phyloP scores from a whole-genome alignment of 2,888 invertebrate genomes.

The Drosophila setosimentum region DNA sequence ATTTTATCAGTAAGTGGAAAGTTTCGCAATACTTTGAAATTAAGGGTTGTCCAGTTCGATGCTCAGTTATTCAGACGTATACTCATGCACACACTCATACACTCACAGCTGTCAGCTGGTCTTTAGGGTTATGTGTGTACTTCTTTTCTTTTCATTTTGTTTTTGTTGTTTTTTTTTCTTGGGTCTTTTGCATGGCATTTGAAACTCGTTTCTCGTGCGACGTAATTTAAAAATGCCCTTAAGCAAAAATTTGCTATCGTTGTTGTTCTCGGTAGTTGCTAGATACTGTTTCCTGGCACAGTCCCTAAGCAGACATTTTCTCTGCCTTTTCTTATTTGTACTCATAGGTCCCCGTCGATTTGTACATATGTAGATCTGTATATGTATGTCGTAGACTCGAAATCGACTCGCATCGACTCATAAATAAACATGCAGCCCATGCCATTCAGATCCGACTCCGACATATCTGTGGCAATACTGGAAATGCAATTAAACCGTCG shows the following conservation, averaged over 20 bases:
- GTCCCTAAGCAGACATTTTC: conserved; percentile 35
- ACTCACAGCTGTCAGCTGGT: conserved; percentile 45
- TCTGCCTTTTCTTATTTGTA: background rate
- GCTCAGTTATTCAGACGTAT: conserved; percentile 17
- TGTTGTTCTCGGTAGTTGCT: conserved; percentile 37
- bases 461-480: conserved; percentile 53
- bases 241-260: conserved; percentile 47
- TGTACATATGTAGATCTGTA: background rate
- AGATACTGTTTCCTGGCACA: conserved; percentile 38
- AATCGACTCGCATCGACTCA: conserved; percentile 56
- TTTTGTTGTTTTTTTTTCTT: conserved; percentile 13
- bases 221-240: conserved; percentile 69
- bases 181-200: conserved; percentile 29
- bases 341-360: conserved; percentile 40
- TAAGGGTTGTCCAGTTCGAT: conserved; percentile 56
- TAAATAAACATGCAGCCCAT: conserved; percentile 65
- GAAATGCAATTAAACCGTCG: conserved; percentile 55
- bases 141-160: conserved; percentile 13
- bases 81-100: conserved; percentile 10
- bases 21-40: conserved; percentile 30
- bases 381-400: conserved; percentile 14
- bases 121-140: conserved; percentile 49
- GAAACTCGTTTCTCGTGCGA: conserved; percentile 68
- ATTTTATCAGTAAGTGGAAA: conserved; percentile 20
- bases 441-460: conserved; percentile 47